A percentile compares a stretch with the other conserved stretches of the same genome.
Conservation (phyloP, 2,797 vertebrate genomes). For the Tenualosa thibaudeaui region DNA sequence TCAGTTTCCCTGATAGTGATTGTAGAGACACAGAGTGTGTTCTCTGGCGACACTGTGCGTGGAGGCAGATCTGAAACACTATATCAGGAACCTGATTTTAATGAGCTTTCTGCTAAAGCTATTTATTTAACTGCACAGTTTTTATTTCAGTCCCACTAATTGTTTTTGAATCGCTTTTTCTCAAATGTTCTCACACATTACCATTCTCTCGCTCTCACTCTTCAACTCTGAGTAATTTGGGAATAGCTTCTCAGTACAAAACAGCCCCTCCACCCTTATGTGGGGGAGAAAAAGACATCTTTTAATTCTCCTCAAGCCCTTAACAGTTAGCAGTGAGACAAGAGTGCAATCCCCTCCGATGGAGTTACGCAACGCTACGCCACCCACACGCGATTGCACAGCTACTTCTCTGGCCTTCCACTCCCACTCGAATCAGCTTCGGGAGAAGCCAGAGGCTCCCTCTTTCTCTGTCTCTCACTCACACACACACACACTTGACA, state of each 20-base stretch:
- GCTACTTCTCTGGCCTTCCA: conserved; percentile 40
- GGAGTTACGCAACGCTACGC: conserved; percentile 51
- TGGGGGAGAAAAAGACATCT: background rate
- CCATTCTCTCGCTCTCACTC: background rate
- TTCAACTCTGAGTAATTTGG: background rate
- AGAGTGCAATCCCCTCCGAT: conserved; percentile 19
- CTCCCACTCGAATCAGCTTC: conserved; percentile 37
- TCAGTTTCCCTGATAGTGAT: too few species aligned
- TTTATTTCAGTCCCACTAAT: background rate
- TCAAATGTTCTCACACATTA: background rate
- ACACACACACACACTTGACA: background rate
- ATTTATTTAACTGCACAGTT: background rate
- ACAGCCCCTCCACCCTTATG: background rate
- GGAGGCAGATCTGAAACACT: background rate
- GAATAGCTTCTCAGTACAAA: background rate
- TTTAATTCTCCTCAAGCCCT: background rate
- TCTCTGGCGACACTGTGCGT: too few species aligned
- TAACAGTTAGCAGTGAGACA: conserved; percentile 1
- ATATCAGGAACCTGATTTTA: background rate
- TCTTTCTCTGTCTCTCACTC: background rate
- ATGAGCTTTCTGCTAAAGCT: background rate
- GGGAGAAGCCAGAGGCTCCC: conserved; percentile 1
- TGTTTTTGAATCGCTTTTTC: background rate
- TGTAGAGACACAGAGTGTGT: background rate
- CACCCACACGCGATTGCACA: conserved; percentile 32